Evolutionary conservation across 2,113 vertebrate species (phyloP).

Genomic region (Phylloscopus whistleri): DNA sequence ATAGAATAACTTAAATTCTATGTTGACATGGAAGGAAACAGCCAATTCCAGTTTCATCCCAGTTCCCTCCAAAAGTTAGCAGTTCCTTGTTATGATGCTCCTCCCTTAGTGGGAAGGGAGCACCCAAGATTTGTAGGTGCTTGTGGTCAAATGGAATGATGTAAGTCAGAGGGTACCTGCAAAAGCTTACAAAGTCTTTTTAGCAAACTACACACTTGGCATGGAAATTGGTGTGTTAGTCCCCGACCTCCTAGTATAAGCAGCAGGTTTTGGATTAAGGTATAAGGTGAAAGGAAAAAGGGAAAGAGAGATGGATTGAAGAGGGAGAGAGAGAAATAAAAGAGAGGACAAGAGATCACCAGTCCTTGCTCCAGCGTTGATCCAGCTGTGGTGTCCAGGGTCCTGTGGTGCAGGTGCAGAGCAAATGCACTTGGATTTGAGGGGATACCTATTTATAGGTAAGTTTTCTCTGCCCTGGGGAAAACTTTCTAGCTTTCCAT

Average conservation of each 20-base stretch:
- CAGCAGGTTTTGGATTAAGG: not conserved
- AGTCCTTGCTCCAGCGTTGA: not conserved
- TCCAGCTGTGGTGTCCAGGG: not conserved
- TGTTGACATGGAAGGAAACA: not conserved
- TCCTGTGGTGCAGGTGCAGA: not conserved
- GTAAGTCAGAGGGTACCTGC: not conserved
- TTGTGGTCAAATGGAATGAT: accelerated
- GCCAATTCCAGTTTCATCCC: not conserved
- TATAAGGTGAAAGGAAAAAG: not conserved
- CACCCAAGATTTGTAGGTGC: not conserved
- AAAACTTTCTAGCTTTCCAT: not conserved
- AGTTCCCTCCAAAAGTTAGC: not conserved
- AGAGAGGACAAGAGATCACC: not conserved
- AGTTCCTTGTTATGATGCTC: not conserved
- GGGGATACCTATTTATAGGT: not conserved
- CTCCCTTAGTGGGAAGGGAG: not conserved
- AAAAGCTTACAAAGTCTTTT: not conserved
- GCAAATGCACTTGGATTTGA: not conserved
- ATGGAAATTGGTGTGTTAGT: not conserved
- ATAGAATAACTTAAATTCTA: not conserved
- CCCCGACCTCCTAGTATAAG: not conserved
- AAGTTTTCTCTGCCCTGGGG: not conserved
- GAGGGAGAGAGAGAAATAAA: not conserved
- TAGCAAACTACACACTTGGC: not conserved
- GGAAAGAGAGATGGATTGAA: not conserved